These are phyloP conservation scores for Endotricha flammealis DNA, from an alignment of 2,888 invertebrate species.

Conservation along the genomic window DNA sequence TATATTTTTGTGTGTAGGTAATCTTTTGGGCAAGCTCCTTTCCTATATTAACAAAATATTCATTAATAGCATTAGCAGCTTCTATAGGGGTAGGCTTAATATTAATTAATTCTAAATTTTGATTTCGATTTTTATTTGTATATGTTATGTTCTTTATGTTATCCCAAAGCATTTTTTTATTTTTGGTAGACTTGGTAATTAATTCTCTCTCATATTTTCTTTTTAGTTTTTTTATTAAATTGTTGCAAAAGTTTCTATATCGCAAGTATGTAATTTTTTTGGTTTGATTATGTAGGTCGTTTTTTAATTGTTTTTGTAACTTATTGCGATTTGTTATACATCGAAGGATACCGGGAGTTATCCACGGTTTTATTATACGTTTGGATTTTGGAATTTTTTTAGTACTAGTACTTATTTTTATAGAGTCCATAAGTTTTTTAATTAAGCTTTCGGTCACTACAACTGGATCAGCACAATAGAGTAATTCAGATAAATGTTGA, in stretches of 20 bases:
- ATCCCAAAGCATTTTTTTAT: slow-evolving; percentile 9
- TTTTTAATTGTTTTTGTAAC: slow-evolving; percentile 7
- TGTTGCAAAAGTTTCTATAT: slow-evolving; percentile 16
- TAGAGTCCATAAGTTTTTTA: background rate
- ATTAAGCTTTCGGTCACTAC: slow-evolving; percentile 3
- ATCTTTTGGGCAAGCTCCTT: too few species aligned
- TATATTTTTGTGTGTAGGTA: too few species aligned
- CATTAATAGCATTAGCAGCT: too few species aligned
- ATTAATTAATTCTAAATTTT: too few species aligned
- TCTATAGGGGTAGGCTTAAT: too few species aligned
- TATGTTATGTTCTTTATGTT: too few species aligned
- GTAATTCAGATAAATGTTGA: slow-evolving; percentile 4
- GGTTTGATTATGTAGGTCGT: slow-evolving; percentile 8
- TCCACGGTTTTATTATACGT: slow-evolving; percentile 13
- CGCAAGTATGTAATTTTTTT: slow-evolving; percentile 9
- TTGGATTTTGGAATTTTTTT: slow-evolving; percentile 4
- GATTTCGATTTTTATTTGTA: too few species aligned
- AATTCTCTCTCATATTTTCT: slow-evolving; percentile 13
- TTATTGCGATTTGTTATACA: slow-evolving; percentile 16
- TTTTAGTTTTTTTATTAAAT: slow-evolving; percentile 16
- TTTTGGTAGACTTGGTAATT: slow-evolving; percentile 1
- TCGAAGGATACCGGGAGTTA: slow-evolving; percentile 13
- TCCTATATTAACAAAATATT: too few species aligned
- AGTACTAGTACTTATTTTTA: slow-evolving; percentile 7
- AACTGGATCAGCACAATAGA: slow-evolving; percentile 7